Conservation (phyloP, 2,797 vertebrate genomes). For the Semotilus atromaculatus region DNA sequence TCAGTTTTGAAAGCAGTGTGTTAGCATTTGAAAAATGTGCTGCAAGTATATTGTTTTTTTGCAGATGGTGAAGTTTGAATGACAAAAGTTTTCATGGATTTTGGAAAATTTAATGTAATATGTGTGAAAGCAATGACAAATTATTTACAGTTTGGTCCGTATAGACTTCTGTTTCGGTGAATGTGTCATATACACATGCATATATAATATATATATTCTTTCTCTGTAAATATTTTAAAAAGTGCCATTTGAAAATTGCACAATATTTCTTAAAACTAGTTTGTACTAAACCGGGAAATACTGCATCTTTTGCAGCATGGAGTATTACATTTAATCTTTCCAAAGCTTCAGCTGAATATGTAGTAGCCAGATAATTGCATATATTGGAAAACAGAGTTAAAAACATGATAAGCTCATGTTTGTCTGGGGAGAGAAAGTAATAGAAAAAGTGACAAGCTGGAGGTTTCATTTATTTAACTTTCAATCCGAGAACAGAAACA, state of each 20-base stretch:
- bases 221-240: background rate
- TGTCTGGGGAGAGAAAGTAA: constrained; percentile 42
- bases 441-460: constrained; percentile 45
- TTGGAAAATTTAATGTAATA: too few species aligned
- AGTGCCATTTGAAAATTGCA: background rate
- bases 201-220: background rate
- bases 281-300: constrained; percentile 14
- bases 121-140: too few species aligned
- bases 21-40: too few species aligned
- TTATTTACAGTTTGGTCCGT: too few species aligned
- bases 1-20: too few species aligned
- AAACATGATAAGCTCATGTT: constrained; percentile 48
- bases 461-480: constrained; percentile 59
- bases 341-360: constrained; percentile 24
- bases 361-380: constrained; percentile 38
- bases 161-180: too few species aligned
- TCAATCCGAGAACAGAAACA: constrained; percentile 55
- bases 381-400: constrained; percentile 48
- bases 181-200: too few species aligned
- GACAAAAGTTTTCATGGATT: too few species aligned
- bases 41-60: too few species aligned
- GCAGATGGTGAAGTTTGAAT: too few species aligned
- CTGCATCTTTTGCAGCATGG: constrained; percentile 14
- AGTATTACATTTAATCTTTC: constrained; percentile 31
- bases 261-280: constrained; percentile 4